Conservation (phyloP, 92 coral and sea anemone species). For the Siderastrea radians region DNA sequence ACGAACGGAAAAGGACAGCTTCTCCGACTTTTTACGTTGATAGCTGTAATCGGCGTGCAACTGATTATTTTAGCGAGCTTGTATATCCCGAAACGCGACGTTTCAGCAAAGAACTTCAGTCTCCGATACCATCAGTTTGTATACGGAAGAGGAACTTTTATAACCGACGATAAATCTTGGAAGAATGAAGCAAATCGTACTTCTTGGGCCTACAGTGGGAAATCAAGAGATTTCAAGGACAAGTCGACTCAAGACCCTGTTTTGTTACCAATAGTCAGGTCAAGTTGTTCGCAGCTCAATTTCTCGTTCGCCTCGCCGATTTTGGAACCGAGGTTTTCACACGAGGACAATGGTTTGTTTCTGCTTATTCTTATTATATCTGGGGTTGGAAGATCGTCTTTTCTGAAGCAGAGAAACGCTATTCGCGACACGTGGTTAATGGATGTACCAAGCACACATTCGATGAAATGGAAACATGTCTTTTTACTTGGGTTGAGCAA, state of each 20-base stretch:
- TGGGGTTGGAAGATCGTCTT: neutral
- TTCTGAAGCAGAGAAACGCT: constrained; percentile 1
- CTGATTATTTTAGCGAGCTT: neutral
- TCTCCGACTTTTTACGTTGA: neutral
- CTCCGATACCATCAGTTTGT: neutral
- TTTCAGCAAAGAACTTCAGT: neutral
- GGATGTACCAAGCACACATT: neutral
- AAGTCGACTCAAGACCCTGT: neutral
- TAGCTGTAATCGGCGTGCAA: neutral
- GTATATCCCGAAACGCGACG: neutral
- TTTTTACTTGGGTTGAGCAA: constrained; percentile 6
- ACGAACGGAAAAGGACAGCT: neutral
- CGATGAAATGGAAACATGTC: neutral
- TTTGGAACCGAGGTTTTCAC: neutral
- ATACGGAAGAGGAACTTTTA: neutral
- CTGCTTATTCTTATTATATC: constrained; percentile 10
- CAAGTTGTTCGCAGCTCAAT: constrained; percentile 6
- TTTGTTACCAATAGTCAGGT: neutral
- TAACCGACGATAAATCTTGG: neutral
- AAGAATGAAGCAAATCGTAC: neutral
- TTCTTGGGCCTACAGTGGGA: neutral
- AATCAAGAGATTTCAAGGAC: neutral
- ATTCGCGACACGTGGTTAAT: constrained; percentile 16
- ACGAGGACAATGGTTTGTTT: neutral
- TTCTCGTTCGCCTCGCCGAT: constrained; percentile 9